These are phyloP conservation scores for Premnoplex brunnescens DNA, from an alignment of 2,797 vertebrate genomes.

Conservation along the genomic window DNA sequence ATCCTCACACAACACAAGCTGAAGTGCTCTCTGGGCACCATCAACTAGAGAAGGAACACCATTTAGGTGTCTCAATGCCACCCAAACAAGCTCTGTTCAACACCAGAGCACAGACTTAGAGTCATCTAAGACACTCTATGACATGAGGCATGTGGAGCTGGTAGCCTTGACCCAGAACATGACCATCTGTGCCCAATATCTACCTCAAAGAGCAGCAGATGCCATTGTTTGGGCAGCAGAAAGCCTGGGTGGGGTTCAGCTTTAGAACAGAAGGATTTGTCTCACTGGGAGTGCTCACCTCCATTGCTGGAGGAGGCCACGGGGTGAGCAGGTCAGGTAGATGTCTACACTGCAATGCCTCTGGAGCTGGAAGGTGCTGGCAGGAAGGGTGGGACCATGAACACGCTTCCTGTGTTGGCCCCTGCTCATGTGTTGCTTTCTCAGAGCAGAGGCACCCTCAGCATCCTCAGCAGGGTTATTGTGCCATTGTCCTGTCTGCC, in stretches of 20 bases:
- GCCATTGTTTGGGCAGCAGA: neutral
- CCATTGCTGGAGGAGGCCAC: neutral
- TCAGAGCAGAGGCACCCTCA: neutral
- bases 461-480: neutral
- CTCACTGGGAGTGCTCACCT: neutral
- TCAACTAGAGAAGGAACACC: neutral
- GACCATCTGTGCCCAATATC: neutral
- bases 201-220: neutral
- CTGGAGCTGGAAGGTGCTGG: slow-evolving; percentile 24
- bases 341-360: neutral
- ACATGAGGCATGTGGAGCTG: neutral
- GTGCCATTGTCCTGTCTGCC: neutral
- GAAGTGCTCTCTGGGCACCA: neutral
- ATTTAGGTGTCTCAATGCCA: neutral
- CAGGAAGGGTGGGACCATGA: slow-evolving; percentile 43
- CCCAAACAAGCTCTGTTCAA: neutral
- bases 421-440: neutral
- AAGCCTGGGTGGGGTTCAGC: neutral
- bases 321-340: neutral
- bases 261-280: neutral
- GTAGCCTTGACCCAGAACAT: fast-evolving
- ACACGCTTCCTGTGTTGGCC: neutral
- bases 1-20: neutral
- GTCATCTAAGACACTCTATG: neutral
- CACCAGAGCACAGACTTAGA: neutral